phyloP scores from a whole-genome alignment of 2,888 invertebrate genomes.

The Hofmannophila pseudospretella region DNA sequence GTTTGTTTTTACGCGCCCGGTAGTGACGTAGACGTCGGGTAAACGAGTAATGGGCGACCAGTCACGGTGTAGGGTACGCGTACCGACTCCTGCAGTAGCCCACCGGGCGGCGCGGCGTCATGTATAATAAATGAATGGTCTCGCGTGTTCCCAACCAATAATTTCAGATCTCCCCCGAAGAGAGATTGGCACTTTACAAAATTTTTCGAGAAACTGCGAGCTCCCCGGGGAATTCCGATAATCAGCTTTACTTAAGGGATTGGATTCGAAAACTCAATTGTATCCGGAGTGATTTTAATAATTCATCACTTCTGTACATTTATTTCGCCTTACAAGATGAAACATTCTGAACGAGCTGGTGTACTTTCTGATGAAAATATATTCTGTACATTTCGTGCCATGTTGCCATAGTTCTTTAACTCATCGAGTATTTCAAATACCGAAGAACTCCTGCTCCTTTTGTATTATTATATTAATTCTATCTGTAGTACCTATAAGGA shows the following conservation, averaged over 20 bases:
- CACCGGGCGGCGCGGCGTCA: conserved; percentile 10
- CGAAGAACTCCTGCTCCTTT: not conserved
- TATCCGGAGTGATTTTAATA: conserved; percentile 73
- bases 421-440: not conserved
- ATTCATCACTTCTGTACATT: conserved; percentile 60
- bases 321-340: conserved; percentile 41
- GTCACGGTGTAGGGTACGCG: conserved; percentile 1
- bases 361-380: conserved; percentile 14
- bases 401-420: too few relatives aligned
- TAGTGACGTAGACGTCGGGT: conserved; percentile 18
- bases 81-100: not conserved
- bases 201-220: conserved; percentile 51
- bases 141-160: conserved; percentile 55
- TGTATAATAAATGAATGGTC: conserved; percentile 60
- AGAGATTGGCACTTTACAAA: conserved; percentile 69
- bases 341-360: conserved; percentile 40
- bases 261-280: conserved; percentile 70
- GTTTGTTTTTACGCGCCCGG: conserved; percentile 6
- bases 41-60: not conserved
- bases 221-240: conserved; percentile 61
- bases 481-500: too few relatives aligned
- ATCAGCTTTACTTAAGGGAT: conserved; percentile 76
- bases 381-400: not conserved
- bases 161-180: conserved; percentile 45
- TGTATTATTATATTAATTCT: too few relatives aligned